These are phyloP conservation scores for Sebastes oblongus DNA, from an alignment of 2,797 vertebrate genomes.

Conservation along the genomic window DNA sequence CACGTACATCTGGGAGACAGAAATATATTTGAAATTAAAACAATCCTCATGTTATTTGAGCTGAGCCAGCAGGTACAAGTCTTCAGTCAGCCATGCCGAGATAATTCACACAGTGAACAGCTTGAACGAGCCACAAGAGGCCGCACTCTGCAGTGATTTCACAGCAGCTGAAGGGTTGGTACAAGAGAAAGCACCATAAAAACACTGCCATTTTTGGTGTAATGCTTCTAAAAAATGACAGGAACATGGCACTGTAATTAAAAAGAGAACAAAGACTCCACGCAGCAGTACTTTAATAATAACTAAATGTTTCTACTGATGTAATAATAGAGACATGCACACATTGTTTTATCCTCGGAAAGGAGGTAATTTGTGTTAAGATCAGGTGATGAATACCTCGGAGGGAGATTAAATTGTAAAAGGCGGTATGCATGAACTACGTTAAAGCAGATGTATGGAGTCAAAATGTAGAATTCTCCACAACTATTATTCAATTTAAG, in stretches of 20 bases:
- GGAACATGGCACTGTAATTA: neutral
- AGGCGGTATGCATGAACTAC: neutral
- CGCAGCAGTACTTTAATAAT: neutral
- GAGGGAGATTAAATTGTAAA: neutral
- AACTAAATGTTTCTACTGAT: neutral
- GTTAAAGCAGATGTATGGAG: neutral
- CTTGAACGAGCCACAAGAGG: constrained; percentile 53
- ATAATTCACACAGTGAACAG: neutral
- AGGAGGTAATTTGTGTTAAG: neutral
- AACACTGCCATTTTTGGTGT: neutral
- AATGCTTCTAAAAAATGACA: constrained; percentile 12
- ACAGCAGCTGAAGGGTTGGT: constrained; percentile 11
- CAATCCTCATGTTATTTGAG: neutral
- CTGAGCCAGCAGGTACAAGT: neutral
- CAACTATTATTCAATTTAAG: neutral
- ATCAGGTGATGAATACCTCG: neutral
- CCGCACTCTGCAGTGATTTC: constrained; percentile 29
- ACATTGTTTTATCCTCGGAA: neutral
- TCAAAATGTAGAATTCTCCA: neutral
- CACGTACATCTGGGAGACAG: constrained; percentile 87
- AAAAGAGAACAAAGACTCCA: neutral
- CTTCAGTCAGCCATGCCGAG: neutral
- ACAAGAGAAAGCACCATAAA: constrained; percentile 2
- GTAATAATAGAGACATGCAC: neutral
- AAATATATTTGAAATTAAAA: neutral